Evolutionary conservation across 2,888 invertebrate species (phyloP).

Genomic region (Tipula vernalis): DNA sequence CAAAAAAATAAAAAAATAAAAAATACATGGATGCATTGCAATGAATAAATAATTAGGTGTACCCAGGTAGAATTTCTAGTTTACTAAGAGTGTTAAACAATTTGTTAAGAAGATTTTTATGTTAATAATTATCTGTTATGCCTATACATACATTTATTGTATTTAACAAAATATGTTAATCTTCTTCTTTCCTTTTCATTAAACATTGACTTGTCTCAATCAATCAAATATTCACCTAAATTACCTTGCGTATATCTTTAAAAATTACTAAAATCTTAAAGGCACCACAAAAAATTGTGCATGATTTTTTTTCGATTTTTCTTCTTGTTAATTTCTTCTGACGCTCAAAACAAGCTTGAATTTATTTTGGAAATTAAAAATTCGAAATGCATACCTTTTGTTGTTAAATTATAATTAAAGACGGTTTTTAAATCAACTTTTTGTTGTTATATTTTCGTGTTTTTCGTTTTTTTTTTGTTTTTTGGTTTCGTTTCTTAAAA

Average conservation of each 20-base stretch:
- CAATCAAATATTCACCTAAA: neutral
- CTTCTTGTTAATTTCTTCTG: neutral
- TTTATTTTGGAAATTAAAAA: neutral
- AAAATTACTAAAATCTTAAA: neutral
- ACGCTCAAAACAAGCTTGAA: neutral
- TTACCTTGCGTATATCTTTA: neutral
- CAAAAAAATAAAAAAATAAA: neutral
- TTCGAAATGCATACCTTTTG: neutral
- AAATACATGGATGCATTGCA: neutral
- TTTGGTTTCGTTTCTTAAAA: neutral
- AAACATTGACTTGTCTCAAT: neutral
- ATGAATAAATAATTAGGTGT: neutral
- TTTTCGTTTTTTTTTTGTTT: neutral
- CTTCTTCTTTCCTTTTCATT: neutral
- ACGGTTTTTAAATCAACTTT: neutral
- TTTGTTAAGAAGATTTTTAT: neutral
- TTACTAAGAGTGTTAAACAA: neutral
- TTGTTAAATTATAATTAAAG: constrained; percentile 4
- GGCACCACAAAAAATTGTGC: neutral
- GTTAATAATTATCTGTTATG: neutral
- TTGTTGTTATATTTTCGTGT: neutral
- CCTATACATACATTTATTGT: neutral
- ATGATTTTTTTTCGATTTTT: neutral
- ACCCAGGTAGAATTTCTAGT: neutral
- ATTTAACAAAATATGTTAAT: neutral